Evolutionary conservation across 2,797 vertebrate genomes (phyloP).

Genomic region (Adrianichthys oophorus): DNA sequence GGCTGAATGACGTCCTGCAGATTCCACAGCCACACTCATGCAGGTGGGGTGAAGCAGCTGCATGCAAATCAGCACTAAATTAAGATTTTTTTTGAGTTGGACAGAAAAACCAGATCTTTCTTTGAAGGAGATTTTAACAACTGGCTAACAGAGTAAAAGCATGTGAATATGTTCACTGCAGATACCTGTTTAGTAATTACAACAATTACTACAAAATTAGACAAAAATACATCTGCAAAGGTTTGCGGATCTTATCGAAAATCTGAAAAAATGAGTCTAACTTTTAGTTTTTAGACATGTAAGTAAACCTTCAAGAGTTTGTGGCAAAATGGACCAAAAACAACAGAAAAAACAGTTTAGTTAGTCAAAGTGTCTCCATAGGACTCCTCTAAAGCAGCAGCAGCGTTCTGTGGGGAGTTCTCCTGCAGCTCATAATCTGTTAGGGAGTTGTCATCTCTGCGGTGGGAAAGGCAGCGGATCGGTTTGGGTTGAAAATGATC

Average conservation of each 20-base stretch:
- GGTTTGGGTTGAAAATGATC: constrained; percentile 56
- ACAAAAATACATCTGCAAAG: constrained; percentile 16
- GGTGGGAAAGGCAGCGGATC: constrained; percentile 51
- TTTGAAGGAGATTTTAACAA: constrained; percentile 25
- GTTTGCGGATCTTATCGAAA: constrained; percentile 1
- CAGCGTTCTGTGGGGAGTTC: constrained; percentile 71
- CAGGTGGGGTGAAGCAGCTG: constrained; percentile 2
- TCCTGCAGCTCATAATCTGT: constrained; percentile 70
- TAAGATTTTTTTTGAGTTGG: constrained; percentile 2
- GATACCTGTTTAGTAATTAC: not conserved
- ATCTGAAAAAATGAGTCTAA: not conserved
- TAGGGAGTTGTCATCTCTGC: constrained; percentile 74
- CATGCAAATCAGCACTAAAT: constrained; percentile 7
- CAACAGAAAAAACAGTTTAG: constrained; percentile 24
- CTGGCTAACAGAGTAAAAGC: constrained; percentile 11
- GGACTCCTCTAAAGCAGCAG: constrained; percentile 57
- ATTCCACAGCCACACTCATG: constrained; percentile 11
- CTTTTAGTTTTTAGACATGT: constrained; percentile 10
- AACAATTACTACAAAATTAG: constrained; percentile 16
- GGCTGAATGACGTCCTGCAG: constrained; percentile 6
- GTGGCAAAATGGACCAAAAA: constrained; percentile 5
- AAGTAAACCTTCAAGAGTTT: constrained; percentile 1
- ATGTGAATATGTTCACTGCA: no score
- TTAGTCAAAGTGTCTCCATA: constrained; percentile 48
- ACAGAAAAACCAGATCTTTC: no score